phyloP scores from a whole-genome alignment of 2,888 invertebrate species.

The Halictus quadricinctus region DNA sequence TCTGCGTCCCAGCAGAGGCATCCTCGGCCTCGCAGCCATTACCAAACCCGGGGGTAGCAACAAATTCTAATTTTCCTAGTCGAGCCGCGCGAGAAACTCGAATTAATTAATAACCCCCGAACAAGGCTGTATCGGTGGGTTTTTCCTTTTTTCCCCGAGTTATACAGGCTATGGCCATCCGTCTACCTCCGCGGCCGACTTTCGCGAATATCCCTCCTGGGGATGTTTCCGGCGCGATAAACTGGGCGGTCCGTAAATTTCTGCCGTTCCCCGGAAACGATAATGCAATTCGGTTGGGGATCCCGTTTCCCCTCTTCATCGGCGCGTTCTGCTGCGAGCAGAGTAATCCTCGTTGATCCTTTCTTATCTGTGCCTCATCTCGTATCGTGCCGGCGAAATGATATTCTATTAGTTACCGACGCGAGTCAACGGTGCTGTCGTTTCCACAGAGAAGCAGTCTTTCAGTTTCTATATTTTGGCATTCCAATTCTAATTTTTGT shows the following conservation, averaged over 20 bases:
- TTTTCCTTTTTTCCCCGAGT: conserved; percentile 1
- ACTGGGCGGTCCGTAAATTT: conserved; percentile 29
- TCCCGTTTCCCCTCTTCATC: neutral
- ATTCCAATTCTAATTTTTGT: neutral
- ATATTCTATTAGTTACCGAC: conserved; percentile 1
- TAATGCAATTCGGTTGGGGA: neutral
- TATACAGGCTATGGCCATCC: conserved; percentile 3
- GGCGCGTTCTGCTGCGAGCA: neutral
- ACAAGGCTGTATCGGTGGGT: conserved; percentile 15
- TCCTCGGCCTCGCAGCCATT: conserved; percentile 57
- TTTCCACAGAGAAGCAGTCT: neutral
- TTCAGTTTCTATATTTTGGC: neutral
- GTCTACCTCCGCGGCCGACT: conserved; percentile 14
- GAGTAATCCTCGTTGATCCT: neutral
- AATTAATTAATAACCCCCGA: conserved; percentile 72
- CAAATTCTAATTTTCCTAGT: conserved; percentile 70
- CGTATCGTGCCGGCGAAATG: neutral
- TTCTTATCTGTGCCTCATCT: neutral
- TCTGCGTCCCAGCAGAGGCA: conserved; percentile 21
- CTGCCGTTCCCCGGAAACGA: conserved; percentile 7
- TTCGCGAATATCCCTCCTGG: conserved; percentile 27
- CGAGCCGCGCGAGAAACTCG: conserved; percentile 59
- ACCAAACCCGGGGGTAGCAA: conserved; percentile 62
- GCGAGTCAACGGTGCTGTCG: neutral
- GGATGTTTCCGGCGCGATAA: conserved; percentile 27